Base-by-base conservation (phyloP, 1,140 invertebrate genomes). In the Drosophila bocki region DNA sequence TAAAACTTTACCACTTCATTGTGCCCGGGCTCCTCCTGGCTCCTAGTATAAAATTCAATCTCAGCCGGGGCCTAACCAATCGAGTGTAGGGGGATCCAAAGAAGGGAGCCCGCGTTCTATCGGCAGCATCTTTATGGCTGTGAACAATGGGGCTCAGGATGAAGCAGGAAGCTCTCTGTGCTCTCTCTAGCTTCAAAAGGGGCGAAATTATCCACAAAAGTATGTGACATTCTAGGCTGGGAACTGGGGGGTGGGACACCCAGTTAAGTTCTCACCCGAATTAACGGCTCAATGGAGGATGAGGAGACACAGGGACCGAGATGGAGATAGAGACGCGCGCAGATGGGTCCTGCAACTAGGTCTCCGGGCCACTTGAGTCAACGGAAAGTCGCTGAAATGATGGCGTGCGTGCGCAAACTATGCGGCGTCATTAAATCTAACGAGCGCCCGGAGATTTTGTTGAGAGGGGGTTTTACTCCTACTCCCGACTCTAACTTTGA, bases 341-440 rank as follows among this genome's bases (percentile, higher is more conserved):
- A 62, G 47, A 53, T 77, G 48, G 63, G 50, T 62, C 67, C 67
- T 72, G 69, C 45, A 85, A 78, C 78, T 85, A 65, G 68, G 78
- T 85, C 78, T 81, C 64, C 84, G 65, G 80, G 69, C 78, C 82
- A 85, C 82, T 78, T 87, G 41, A 19, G 67, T 32, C 42, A 29
- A n/a, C 29, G 45, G 37, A 51, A 68, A 77, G 64, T 56, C 75
- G 44, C 63, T 63, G 78, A 90, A 88, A 88, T 88, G 84, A 88
- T 88, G 84, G 90, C 84, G 84, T 88, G 84, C 84, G 84, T 88
- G 84, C 85, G 68, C 80, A 88, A 88, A 88, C 84, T 88, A 88
- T 88, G 84, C 84, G 79, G 69, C 82, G 81, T 88, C 84, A 88
- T 88, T 88, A 88, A 88, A 88, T 88, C 84, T 88, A 88, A 88